Evolutionary conservation across 2,113 vertebrate genomes (phyloP).

Genomic region (Corydoras sp.): DNA sequence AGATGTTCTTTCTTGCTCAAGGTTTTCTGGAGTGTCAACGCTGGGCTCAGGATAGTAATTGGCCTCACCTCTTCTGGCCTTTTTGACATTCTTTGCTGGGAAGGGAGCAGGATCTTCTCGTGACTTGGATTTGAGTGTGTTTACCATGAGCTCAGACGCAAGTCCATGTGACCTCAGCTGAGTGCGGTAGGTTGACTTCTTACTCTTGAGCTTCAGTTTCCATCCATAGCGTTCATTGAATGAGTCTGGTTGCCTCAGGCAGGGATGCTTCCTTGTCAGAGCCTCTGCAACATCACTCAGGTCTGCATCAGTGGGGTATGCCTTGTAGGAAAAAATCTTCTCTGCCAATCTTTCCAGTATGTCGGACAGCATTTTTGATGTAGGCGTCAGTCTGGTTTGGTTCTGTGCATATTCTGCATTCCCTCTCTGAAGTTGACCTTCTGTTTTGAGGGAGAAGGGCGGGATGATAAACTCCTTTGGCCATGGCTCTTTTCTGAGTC

Average conservation of each 20-base stretch:
- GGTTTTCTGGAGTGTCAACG: background rate
- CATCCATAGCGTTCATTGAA: slow-evolving; percentile 35
- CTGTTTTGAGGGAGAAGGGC: no score
- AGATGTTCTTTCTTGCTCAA: slow-evolving; percentile 11
- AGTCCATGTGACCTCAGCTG: slow-evolving; percentile 21
- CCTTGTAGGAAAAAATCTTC: slow-evolving; percentile 21
- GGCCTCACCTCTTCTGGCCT: slow-evolving; percentile 1
- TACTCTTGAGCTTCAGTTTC: slow-evolving; percentile 32
- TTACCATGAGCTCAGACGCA: slow-evolving; percentile 18
- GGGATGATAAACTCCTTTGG: no score
- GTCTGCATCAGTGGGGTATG: slow-evolving; percentile 30
- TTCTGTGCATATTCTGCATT: no score
- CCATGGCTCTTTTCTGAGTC: no score
- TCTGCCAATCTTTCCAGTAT: slow-evolving; percentile 33
- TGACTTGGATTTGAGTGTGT: slow-evolving; percentile 30
- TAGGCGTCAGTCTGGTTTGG: background rate
- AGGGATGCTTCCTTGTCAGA: slow-evolving; percentile 36
- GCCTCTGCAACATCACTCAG: slow-evolving; percentile 31
- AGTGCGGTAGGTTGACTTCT: slow-evolving; percentile 36
- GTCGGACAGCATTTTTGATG: slow-evolving; percentile 17
- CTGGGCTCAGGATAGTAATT: slow-evolving; percentile 20
- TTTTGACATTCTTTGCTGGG: slow-evolving; percentile 25
- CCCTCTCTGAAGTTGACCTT: no score
- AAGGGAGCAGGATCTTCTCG: slow-evolving; percentile 22
- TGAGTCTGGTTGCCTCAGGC: slow-evolving; percentile 30